Conservation (phyloP, 2,888 invertebrate genomes). For the Phaonia tiefii region DNA sequence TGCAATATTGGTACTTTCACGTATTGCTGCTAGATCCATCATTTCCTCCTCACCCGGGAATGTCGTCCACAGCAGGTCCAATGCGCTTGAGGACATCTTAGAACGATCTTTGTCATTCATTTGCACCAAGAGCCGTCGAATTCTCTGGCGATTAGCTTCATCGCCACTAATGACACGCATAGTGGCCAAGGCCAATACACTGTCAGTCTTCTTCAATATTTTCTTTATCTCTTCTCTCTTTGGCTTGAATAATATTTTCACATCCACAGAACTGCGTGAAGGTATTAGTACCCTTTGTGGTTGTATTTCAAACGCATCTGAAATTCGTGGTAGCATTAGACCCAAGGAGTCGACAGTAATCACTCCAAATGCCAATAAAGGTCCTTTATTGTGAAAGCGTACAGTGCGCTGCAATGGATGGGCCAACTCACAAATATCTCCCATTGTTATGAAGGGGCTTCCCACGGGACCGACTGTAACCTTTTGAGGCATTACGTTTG, state of each 20-base stretch:
- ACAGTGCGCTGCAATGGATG: constrained; percentile 81
- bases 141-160: constrained; percentile 81
- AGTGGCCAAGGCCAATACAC: constrained; percentile 80
- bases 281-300: constrained; percentile 80
- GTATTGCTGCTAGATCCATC: constrained; percentile 71
- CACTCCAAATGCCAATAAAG: constrained; percentile 82
- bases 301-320: constrained; percentile 77
- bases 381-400: constrained; percentile 82
- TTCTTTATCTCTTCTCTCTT: constrained; percentile 81
- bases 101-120: constrained; percentile 74
- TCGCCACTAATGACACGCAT: constrained; percentile 81
- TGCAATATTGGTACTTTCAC: constrained; percentile 74
- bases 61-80: constrained; percentile 74
- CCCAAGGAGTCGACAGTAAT: constrained; percentile 76
- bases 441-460: constrained; percentile 83
- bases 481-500: constrained; percentile 81
- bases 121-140: constrained; percentile 74
- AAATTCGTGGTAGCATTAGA: constrained; percentile 74
- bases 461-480: constrained; percentile 83
- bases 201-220: constrained; percentile 75
- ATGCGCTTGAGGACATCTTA: constrained; percentile 71
- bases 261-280: constrained; percentile 78
- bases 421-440: constrained; percentile 81
- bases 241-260: constrained; percentile 81
- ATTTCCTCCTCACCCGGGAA: constrained; percentile 75